These are phyloP conservation scores for Rhynchomys soricoides DNA, from an alignment of 2,113 vertebrate species.

Conservation along the genomic window DNA sequence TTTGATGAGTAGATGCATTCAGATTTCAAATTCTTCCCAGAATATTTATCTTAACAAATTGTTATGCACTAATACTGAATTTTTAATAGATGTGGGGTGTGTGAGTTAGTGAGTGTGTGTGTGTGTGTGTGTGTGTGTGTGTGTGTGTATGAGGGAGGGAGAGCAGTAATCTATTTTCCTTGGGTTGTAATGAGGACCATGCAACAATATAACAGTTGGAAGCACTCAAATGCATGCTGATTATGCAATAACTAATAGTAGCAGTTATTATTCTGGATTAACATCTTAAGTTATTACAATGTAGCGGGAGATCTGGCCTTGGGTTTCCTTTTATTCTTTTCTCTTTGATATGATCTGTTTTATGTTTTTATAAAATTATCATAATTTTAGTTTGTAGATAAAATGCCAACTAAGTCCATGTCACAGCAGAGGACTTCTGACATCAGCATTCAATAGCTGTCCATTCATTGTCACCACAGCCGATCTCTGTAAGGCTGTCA, in stretches of 20 bases:
- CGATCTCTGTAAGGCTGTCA: rapidly evolving
- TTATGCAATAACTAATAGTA: not conserved
- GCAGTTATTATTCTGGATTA: not conserved
- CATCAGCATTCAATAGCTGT: not conserved
- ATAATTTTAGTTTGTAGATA: not conserved
- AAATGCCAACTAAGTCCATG: not conserved
- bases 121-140: not conserved
- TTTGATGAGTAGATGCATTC: not conserved
- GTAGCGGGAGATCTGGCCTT: not conserved
- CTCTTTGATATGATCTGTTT: not conserved
- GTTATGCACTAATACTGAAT: not conserved
- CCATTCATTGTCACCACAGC: not conserved
- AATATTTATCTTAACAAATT: not conserved
- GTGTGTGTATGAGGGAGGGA: not conserved
- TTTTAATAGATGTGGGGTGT: not conserved
- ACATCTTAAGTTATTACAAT: not conserved
- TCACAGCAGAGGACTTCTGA: not conserved
- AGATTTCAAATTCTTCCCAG: not conserved
- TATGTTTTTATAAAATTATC: not conserved
- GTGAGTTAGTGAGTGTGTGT: not conserved
- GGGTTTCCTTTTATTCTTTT: not conserved
- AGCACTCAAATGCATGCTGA: not conserved
- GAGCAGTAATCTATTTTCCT: not conserved
- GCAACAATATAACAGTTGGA: not conserved
- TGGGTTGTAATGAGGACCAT: not conserved